A percentile compares a stretch with the other conserved stretches of the same genome.
Conservation (phyloP, 2,888 invertebrate species). For the Pycnomerus fuliginosus region DNA sequence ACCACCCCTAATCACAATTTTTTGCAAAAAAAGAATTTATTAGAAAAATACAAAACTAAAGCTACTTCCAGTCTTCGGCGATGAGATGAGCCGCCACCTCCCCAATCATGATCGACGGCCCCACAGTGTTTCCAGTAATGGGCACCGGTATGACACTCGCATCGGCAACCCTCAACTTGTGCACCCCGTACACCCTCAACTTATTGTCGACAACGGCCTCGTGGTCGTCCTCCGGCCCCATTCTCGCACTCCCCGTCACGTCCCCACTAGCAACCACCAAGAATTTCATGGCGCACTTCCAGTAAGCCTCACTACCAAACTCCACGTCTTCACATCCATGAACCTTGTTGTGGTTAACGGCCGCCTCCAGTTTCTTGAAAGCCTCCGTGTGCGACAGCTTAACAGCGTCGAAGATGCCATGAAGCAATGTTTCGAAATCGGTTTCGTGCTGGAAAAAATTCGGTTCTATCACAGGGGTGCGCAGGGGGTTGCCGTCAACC, state of each 20-base stretch:
- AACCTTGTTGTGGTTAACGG: constrained; percentile 27
- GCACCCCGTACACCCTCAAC: constrained; percentile 62
- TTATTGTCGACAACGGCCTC: constrained; percentile 65
- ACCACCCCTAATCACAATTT: too few relatives aligned
- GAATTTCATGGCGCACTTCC: constrained; percentile 64
- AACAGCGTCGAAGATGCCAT: constrained; percentile 60
- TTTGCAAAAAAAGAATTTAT: too few relatives aligned
- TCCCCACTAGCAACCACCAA: constrained; percentile 37
- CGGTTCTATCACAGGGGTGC: constrained; percentile 73
- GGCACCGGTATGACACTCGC: constrained; percentile 67
- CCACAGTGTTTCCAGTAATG: constrained; percentile 67
- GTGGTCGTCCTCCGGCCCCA: constrained; percentile 66
- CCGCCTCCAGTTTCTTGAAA: constrained; percentile 54
- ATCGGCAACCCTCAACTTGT: constrained; percentile 64
- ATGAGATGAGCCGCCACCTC: constrained; percentile 71
- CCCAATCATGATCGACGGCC: constrained; percentile 69
- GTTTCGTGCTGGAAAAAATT: constrained; percentile 66
- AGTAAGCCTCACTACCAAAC: constrained; percentile 66
- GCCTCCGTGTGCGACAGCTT: constrained; percentile 59
- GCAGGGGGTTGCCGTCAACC: constrained; percentile 69
- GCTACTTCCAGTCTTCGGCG: constrained; percentile 54
- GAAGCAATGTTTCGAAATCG: constrained; percentile 63
- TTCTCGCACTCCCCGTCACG: constrained; percentile 63
- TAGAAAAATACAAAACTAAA: neutral
- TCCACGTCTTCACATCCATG: constrained; percentile 55